Percentiles rank a stretch among this genome's conserved stretches.
phyloP scores from a whole-genome alignment of 2,113 vertebrate genomes.

The Melanerpes aurifrons region DNA sequence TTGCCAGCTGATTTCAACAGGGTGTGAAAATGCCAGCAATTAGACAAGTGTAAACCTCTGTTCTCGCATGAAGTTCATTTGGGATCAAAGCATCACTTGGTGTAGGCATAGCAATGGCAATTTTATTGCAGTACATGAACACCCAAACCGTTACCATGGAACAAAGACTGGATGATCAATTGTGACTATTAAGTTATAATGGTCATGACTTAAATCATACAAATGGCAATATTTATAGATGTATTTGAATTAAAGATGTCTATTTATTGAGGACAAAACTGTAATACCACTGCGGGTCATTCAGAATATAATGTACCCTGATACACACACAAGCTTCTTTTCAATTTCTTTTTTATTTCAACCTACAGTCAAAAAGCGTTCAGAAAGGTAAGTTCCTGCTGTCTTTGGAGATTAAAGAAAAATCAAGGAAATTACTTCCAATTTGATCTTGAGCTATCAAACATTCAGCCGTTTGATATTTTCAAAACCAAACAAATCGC shows the following conservation, averaged over 20 bases:
- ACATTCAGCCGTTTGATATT: slow-evolving; percentile 1
- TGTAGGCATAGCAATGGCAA: background rate
- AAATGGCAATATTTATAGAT: background rate
- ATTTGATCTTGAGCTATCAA: slow-evolving; percentile 20
- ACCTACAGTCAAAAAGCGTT: background rate
- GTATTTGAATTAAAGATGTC: background rate
- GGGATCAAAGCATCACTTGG: background rate
- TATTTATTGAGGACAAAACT: background rate
- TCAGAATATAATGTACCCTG: background rate
- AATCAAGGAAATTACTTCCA: slow-evolving; percentile 36
- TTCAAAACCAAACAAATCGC: slow-evolving; percentile 29
- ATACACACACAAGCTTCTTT: background rate
- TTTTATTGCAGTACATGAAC: background rate
- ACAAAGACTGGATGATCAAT: slow-evolving; percentile 2
- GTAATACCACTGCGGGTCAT: background rate
- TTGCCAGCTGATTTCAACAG: background rate
- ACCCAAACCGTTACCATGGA: slow-evolving; percentile 20
- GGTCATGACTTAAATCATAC: background rate
- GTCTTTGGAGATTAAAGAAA: slow-evolving; percentile 31
- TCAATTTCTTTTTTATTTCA: background rate
- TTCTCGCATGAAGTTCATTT: background rate
- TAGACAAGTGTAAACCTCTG: background rate
- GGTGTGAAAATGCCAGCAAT: background rate
- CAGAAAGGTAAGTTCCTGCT: slow-evolving; percentile 3
- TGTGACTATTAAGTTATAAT: background rate